These are phyloP conservation scores for Cyrtonyx montezumae DNA, from an alignment of 2,113 vertebrate species.

Conservation along the genomic window DNA sequence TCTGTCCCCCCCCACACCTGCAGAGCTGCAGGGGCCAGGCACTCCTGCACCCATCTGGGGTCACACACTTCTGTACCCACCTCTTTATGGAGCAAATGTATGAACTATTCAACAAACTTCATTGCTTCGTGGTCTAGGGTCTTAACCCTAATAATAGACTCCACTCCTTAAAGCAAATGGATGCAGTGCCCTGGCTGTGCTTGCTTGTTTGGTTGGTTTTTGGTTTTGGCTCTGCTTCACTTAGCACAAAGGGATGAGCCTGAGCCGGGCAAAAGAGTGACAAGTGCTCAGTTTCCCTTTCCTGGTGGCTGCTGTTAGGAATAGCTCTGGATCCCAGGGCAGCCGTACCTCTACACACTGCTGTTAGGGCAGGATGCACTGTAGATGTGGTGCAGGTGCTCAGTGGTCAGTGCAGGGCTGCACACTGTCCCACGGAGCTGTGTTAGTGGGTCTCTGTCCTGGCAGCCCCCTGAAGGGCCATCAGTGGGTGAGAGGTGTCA, in stretches of 20 bases:
- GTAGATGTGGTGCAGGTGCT: neutral
- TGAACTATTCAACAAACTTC: neutral
- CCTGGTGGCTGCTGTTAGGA: neutral
- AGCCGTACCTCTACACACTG: neutral
- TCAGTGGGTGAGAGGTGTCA: no score
- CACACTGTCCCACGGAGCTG: neutral
- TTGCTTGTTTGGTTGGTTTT: neutral
- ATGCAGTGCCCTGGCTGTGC: neutral
- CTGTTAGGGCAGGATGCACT: neutral
- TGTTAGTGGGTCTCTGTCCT: no score
- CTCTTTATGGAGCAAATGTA: neutral
- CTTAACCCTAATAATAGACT: neutral
- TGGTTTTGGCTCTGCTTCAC: constrained; percentile 1
- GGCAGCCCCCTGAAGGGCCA: no score
- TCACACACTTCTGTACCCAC: neutral
- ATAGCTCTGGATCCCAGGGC: neutral
- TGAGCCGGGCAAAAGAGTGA: neutral
- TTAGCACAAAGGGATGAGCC: neutral
- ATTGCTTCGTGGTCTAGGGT: neutral
- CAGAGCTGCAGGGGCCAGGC: neutral
- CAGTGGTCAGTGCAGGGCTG: neutral
- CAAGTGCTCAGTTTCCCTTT: neutral
- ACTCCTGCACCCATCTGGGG: fast-evolving
- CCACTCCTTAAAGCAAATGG: neutral
- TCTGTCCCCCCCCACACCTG: neutral